Evolutionary conservation across 53 echinoderm and acorn worm genomes (phyloP).

Genomic region (Temnopleurus reevesii): DNA sequence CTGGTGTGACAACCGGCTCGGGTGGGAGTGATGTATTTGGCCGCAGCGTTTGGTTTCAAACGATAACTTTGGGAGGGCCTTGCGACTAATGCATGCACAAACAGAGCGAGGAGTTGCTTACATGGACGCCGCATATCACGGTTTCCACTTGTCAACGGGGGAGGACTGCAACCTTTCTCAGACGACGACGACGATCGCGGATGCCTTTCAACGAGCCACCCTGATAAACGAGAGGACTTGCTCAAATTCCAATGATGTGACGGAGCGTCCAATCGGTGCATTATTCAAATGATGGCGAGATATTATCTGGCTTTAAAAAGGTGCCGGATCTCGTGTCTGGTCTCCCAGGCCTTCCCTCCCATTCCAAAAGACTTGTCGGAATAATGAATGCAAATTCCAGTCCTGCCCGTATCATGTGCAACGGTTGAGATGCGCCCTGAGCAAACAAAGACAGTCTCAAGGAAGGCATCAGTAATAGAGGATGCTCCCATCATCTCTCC

Average conservation of each 20-base stretch:
- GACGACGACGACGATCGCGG: background rate
- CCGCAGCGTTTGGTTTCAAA: constrained; percentile 37
- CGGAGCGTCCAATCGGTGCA: constrained; percentile 20
- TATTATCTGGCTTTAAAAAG: constrained; percentile 36
- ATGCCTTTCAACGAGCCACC: background rate
- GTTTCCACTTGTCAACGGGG: background rate
- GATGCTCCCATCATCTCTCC: background rate
- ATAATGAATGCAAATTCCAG: constrained; percentile 32
- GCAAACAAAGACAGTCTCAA: constrained; percentile 16
- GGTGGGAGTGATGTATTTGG: constrained; percentile 39
- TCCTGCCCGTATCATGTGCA: background rate
- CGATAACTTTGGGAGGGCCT: constrained; percentile 45
- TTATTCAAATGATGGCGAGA: constrained; percentile 41
- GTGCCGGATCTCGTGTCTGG: constrained; percentile 1
- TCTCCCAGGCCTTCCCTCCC: constrained; percentile 8
- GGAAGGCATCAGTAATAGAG: background rate
- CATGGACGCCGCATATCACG: constrained; percentile 32
- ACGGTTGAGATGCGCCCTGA: background rate
- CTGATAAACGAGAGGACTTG: constrained; percentile 9
- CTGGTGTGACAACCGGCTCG: constrained; percentile 10
- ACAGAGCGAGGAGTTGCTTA: constrained; percentile 21
- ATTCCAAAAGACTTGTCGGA: background rate
- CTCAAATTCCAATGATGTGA: constrained; percentile 42
- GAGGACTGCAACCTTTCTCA: constrained; percentile 17
- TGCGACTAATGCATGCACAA: constrained; percentile 53